Evolutionary conservation across 2,888 invertebrate genomes (phyloP).

Genomic region (Epinotia bilunana): DNA sequence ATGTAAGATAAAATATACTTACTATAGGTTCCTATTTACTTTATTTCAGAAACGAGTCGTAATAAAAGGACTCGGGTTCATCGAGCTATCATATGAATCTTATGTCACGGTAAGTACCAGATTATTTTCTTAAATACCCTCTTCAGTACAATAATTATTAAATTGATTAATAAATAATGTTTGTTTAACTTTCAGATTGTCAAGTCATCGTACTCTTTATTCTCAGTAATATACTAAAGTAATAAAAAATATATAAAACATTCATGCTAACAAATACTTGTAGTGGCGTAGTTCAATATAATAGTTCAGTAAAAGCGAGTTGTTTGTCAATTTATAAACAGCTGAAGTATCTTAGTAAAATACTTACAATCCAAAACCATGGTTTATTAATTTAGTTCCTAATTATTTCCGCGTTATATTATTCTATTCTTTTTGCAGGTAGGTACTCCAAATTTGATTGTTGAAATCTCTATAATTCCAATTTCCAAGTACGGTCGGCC

Average conservation of each 20-base stretch:
- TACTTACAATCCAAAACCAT: too few relatives aligned
- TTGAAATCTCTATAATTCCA: too few relatives aligned
- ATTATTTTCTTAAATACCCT: neutral
- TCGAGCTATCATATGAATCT: constrained; percentile 37
- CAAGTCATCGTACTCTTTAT: constrained; percentile 34
- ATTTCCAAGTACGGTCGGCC: too few relatives aligned
- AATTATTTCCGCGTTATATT: too few relatives aligned
- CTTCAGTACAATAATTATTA: neutral
- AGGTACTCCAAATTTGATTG: too few relatives aligned
- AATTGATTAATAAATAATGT: neutral
- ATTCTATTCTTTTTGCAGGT: too few relatives aligned
- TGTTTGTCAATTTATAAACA: too few relatives aligned
- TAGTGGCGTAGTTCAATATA: too few relatives aligned
- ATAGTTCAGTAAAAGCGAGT: too few relatives aligned
- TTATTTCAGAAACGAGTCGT: constrained; percentile 31
- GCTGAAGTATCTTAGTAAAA: too few relatives aligned
- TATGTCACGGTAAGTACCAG: constrained; percentile 27
- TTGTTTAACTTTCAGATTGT: constrained; percentile 28
- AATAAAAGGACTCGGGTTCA: constrained; percentile 27
- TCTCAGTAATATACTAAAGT: constrained; percentile 35
- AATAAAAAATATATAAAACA: neutral
- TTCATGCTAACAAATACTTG: neutral
- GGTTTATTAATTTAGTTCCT: too few relatives aligned
- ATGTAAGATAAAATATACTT: too few relatives aligned
- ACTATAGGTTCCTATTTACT: neutral